Percentiles rank a stretch among this genome's conserved stretches.
Evolutionary conservation across 2,888 invertebrate genomes (phyloP).

Genomic region (Dicyrtoma fusca): DNA sequence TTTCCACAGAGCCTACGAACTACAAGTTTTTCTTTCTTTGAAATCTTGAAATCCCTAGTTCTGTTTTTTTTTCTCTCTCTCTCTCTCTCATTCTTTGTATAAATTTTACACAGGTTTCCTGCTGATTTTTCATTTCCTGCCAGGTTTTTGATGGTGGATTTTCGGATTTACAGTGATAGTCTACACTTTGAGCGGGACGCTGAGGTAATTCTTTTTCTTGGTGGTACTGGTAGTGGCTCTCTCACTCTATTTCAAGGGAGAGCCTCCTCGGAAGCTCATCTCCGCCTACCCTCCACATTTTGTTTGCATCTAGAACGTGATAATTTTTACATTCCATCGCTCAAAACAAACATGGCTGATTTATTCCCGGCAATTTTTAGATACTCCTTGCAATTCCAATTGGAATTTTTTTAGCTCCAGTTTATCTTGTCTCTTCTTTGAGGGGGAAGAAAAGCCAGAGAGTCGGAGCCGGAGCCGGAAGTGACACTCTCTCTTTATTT

Average conservation of each 20-base stretch:
- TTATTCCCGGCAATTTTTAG: not conserved
- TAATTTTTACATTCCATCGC: conserved; percentile 28
- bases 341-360: conserved; percentile 22
- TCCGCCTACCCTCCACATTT: not conserved
- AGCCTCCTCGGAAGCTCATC: not conserved
- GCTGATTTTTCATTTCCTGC: conserved; percentile 40
- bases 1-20: too few species aligned
- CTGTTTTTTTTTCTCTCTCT: not conserved
- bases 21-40: too few species aligned
- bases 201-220: not conserved
- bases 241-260: not conserved
- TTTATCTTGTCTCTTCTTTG: too few species aligned
- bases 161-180: conserved; percentile 19
- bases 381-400: not conserved
- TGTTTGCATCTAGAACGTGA: conserved; percentile 28
- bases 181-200: not conserved
- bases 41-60: too few species aligned
- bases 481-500: too few species aligned
- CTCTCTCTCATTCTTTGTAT: not conserved
- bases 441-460: too few species aligned
- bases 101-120: conserved; percentile 36
- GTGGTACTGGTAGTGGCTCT: too few species aligned
- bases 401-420: not conserved
- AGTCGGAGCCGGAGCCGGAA: too few species aligned
- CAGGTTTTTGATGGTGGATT: conserved; percentile 31